A percentile compares a stretch with the other conserved stretches of the same genome.
These are phyloP conservation scores for Hemicordylus capensis DNA, from an alignment of 2,113 vertebrate genomes.

Conservation along the genomic window DNA sequence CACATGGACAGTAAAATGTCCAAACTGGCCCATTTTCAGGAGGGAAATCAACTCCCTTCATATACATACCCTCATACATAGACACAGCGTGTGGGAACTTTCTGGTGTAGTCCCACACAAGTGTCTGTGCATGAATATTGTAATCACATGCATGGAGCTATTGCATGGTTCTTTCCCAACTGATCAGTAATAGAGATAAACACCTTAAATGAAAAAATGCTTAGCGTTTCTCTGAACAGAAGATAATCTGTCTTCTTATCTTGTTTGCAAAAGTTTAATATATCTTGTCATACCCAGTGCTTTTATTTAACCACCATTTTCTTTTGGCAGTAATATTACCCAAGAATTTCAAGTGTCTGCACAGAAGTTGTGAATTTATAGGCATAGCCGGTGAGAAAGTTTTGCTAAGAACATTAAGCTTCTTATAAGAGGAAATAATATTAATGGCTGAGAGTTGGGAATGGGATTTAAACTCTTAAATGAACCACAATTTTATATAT, in stretches of 20 bases:
- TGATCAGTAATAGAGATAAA: background rate
- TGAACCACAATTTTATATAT: background rate
- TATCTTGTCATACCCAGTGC: background rate
- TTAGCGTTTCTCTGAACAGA: background rate
- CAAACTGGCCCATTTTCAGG: no score
- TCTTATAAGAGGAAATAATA: background rate
- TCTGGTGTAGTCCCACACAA: background rate
- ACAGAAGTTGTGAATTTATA: background rate
- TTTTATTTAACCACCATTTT: background rate
- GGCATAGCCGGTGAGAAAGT: background rate
- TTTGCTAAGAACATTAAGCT: background rate
- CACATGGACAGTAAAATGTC: no score
- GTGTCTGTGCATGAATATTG: background rate
- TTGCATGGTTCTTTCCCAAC: background rate
- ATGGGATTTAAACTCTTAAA: background rate
- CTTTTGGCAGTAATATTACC: background rate
- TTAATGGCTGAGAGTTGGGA: background rate
- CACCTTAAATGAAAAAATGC: background rate
- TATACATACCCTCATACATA: no score
- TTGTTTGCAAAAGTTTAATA: background rate
- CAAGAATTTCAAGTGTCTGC: background rate
- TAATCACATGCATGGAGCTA: background rate
- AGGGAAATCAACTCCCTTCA: no score
- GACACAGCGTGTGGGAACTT: no score
- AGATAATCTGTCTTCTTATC: background rate